These are phyloP conservation scores for Ovis canadensis DNA, from an alignment of 2,113 vertebrate species.

Conservation along the genomic window DNA sequence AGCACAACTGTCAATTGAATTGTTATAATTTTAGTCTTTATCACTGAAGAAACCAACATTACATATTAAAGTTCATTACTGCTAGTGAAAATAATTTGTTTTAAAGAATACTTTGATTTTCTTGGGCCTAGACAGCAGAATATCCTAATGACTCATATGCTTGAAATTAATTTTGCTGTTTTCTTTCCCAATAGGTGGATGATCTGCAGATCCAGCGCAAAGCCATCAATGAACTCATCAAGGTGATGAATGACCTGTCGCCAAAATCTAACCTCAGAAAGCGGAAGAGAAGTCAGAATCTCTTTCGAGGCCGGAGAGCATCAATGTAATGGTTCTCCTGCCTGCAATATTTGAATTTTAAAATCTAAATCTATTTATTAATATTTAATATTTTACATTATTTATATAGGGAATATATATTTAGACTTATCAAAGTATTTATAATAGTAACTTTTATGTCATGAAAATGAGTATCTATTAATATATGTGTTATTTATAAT, in stretches of 20 bases:
- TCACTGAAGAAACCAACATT: background rate
- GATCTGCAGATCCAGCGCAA: conserved; percentile 78
- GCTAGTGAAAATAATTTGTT: background rate
- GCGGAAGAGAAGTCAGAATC: conserved; percentile 73
- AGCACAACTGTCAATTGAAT: background rate
- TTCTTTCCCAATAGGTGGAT: conserved; percentile 69
- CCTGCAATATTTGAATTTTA: conserved; percentile 46
- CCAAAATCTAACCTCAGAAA: conserved; percentile 1
- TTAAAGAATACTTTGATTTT: conserved; percentile 5
- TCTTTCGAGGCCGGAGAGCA: background rate
- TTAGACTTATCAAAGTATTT: conserved; percentile 77
- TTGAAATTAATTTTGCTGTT: conserved; percentile 22
- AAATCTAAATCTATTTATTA: conserved; percentile 82
- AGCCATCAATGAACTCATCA: conserved; percentile 76
- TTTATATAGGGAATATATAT: conserved; percentile 77
- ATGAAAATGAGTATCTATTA: conserved; percentile 68
- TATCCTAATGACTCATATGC: background rate
- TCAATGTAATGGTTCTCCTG: background rate
- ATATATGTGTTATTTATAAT: conserved; percentile 74
- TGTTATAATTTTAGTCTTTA: background rate
- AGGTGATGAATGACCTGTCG: conserved; percentile 49
- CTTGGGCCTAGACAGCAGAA: background rate
- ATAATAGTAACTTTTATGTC: conserved; percentile 68
- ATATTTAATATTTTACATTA: conserved; percentile 83
- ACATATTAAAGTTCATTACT: background rate